Percentiles rank a stretch among this genome's conserved stretches.
phyloP scores from a whole-genome alignment of 2,888 invertebrate genomes.

The Dione juno region DNA sequence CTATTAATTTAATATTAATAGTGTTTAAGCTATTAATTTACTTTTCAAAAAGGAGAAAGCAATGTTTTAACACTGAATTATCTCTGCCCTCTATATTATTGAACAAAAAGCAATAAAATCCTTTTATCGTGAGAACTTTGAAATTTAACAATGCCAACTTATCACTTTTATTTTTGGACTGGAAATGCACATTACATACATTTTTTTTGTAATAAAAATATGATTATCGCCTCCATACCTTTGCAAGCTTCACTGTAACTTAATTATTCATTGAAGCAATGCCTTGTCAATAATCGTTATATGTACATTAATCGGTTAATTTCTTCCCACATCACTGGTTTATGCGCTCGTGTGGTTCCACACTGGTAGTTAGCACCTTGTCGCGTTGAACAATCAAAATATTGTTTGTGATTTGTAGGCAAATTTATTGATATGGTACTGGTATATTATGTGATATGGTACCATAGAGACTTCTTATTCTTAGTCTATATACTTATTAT shows the following conservation, averaged over 20 bases:
- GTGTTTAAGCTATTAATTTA: too few species aligned
- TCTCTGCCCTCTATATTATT: too few species aligned
- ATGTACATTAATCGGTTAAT: slow-evolving; percentile 29
- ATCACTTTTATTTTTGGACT: too few species aligned
- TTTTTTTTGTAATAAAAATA: too few species aligned
- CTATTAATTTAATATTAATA: too few species aligned
- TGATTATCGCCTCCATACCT: not conserved
- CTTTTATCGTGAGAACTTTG: too few species aligned
- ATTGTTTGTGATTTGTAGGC: not conserved
- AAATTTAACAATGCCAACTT: too few species aligned
- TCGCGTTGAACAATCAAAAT: slow-evolving; percentile 30
- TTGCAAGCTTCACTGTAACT: slow-evolving; percentile 1
- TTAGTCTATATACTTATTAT: not conserved
- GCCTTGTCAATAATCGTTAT: slow-evolving; percentile 27
- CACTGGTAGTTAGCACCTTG: slow-evolving; percentile 27
- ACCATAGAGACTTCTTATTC: not conserved
- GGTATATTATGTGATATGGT: slow-evolving; percentile 6
- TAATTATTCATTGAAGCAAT: slow-evolving; percentile 30
- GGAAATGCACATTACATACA: too few species aligned
- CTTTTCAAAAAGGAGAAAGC: too few species aligned
- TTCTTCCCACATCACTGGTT: slow-evolving; percentile 25
- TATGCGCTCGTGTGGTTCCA: slow-evolving; percentile 28
- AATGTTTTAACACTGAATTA: too few species aligned
- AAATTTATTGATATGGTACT: too few species aligned
- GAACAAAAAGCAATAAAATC: too few species aligned